Evolutionary conservation across 2,888 invertebrate genomes (phyloP), one percentile per base, ranked within the genome.

Genomic region (Cryptus viduatorius): DNA sequence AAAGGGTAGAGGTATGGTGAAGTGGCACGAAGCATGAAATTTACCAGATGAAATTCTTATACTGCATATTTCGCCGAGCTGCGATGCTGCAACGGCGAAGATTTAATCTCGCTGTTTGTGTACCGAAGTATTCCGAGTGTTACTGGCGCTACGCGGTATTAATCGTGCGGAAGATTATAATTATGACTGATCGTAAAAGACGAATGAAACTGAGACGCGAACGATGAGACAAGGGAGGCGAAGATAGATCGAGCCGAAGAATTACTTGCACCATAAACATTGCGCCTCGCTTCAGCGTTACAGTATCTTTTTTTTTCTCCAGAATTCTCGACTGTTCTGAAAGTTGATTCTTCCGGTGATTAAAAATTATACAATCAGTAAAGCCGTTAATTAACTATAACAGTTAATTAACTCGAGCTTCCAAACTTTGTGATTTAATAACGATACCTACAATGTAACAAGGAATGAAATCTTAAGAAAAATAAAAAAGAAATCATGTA

Each of bases 41-140:
- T 75, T 65, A 59, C 72, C 46, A 76, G 79, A 84, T 84, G 82
- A 84, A 84, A 84, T 82, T 84, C 78, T 84, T 78, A 82, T 71
- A 59, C 78, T 29, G 67, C 83, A 77, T 80, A 76, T 83, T 80
- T 80, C 69, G 71, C 44, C 31, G 48, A 50, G 61, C 50, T 44
- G 48, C 48, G 71, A 72, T 46, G 73, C 44, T 37, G 53, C 46
- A 37, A 73, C 68, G 53, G 10, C 19, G 48, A 61, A 59, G 48
- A 73, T 42, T 64, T 67, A 68, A 73, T 73, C 48, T 61, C 44
- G 1, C 59, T 19, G 46, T 42, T 1, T 59, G 65, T 56, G 65
- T 65, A 59, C 50, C 10, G 8, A 7, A 50, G 61, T 59, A 46
- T 65, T 29, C 31, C 64, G 76, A 44, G 50, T 64, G 61, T 82